Percentiles rank a stretch among this genome's conserved stretches.
Conservation (phyloP, 92 coral and sea anemone species). For the Diadumene lineata region DNA sequence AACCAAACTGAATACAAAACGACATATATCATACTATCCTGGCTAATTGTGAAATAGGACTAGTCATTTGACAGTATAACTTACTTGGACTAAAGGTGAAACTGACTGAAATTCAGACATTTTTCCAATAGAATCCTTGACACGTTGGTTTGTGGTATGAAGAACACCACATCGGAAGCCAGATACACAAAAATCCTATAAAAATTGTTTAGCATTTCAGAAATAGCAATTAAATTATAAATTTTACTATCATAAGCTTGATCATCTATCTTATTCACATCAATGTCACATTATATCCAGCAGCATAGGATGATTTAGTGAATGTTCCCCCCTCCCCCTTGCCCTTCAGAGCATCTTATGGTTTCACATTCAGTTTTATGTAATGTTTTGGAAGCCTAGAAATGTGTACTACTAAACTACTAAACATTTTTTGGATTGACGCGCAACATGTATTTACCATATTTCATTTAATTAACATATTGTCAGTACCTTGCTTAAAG, state of each 20-base stretch:
- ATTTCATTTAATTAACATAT: no score
- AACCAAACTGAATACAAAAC: no score
- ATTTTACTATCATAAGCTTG: not conserved
- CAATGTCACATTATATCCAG: no score
- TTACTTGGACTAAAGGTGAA: slow-evolving; percentile 22
- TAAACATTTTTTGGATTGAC: not conserved
- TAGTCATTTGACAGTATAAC: not conserved
- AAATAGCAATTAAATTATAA: not conserved
- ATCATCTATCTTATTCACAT: not conserved
- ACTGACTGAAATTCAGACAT: not conserved
- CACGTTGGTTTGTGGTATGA: slow-evolving; percentile 64
- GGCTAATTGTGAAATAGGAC: not conserved
- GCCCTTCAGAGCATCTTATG: no score
- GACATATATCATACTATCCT: no score
- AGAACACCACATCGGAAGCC: slow-evolving; percentile 86
- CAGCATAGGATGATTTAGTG: no score
- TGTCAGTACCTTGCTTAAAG: slow-evolving; percentile 98
- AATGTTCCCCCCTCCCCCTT: no score
- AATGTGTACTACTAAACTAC: not conserved
- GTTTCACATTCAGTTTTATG: no score
- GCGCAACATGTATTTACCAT: no score
- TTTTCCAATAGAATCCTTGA: slow-evolving; percentile 20
- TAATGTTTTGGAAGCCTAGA: no score
- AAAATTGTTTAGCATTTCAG: not conserved
- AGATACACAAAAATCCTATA: slow-evolving; percentile 82